Percentiles rank a stretch among this genome's conserved stretches.
phyloP scores from a whole-genome alignment of 2,888 invertebrate genomes.

The Conistra vaccinii region DNA sequence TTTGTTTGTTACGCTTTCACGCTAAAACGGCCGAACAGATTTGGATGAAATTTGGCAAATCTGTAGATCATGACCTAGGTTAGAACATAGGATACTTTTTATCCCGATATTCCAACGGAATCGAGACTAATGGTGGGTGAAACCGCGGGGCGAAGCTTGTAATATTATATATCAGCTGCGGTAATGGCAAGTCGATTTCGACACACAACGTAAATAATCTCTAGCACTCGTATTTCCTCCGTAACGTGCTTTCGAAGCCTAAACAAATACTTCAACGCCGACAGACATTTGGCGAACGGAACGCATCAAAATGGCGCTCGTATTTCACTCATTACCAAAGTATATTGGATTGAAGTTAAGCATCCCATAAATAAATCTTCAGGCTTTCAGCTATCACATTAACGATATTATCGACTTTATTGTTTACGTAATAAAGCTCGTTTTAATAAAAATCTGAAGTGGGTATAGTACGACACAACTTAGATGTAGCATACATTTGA shows the following conservation, averaged over 20 bases:
- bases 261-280: slow-evolving; percentile 61
- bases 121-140: no score
- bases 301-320: slow-evolving; percentile 51
- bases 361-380: slow-evolving; percentile 52
- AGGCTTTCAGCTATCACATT: slow-evolving; percentile 30
- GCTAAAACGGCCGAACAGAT: no score
- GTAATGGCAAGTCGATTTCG: slow-evolving; percentile 44
- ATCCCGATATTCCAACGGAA: no score
- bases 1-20: no score
- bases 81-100: no score
- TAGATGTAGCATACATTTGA: no score
- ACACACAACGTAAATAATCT: slow-evolving; percentile 52
- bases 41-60: no score
- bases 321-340: slow-evolving; percentile 52
- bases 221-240: slow-evolving; percentile 39
- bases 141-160: no score
- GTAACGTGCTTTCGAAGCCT: slow-evolving; percentile 23
- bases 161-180: background rate
- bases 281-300: slow-evolving; percentile 59
- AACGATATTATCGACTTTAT: slow-evolving; percentile 50
- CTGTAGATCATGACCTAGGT: no score
- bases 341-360: slow-evolving; percentile 57
- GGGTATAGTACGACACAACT: no score
- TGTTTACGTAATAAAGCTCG: slow-evolving; percentile 40
- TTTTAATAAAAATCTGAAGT: slow-evolving; percentile 31